Evolutionary conservation across 2,113 vertebrate species (phyloP), one percentile per base, ranked within the genome.

Genomic region (Callipepla squamata): DNA sequence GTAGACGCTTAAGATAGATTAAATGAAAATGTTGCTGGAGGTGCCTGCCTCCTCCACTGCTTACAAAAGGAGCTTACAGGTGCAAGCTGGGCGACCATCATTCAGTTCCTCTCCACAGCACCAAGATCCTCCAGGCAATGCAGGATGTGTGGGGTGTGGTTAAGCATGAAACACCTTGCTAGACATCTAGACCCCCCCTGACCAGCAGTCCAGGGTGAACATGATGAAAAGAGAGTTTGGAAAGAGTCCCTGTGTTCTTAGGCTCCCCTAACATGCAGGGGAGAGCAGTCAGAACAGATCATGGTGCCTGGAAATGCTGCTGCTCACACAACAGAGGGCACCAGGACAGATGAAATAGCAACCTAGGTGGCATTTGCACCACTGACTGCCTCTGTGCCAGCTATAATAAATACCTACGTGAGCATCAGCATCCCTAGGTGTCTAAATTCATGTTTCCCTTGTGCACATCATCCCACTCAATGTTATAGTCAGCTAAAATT

Each of bases 201-300:
- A 38, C 10, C 1, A 1, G 34, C 7, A 66, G 16, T 26, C 7
- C 17, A 47, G 32, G 19, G 3, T 0, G 7, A 73, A 11, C 3
- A 13, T 25, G 9, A 13, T 25, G 34, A 70, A 87, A 58, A 48
- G 6, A 48, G 36, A 13, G 9, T 12, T 3, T 57, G 40, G 70
- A 32, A 7, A 20, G 38, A 69, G 23, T 45, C 12, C 11, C 17
- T 3, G 2, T 0, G 0, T 15, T 20, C 6, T 14, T 13, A 0
- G 0, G 2, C 5, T 62, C 13, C 73, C 8, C 28, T n/a, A 11
- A 34, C 0, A 0, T 22, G 13, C 11, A 8, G 1, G 21, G 5
- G 16, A 61, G 36, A 85, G 9, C 20, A 16, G 11, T 3, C 20
- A 62, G 25, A 2, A 7, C 44, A 50, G 15, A 19, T 11, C 0